Conservation (phyloP, 1,140 invertebrate species). For the Teleopsis dalmanni region DNA sequence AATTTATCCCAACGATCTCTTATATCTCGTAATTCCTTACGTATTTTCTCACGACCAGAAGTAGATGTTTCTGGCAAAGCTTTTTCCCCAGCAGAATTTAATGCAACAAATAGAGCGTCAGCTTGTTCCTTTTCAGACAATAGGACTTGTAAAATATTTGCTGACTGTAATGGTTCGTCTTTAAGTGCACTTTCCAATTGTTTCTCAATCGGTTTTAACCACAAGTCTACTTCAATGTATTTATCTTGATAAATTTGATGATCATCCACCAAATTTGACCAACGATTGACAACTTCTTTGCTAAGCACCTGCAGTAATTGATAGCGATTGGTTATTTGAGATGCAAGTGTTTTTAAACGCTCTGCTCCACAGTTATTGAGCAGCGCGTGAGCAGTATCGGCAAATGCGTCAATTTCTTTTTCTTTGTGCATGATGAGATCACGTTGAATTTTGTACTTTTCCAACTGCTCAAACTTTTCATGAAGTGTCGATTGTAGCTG, state of each 20-base stretch:
- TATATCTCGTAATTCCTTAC: conserved; percentile 68
- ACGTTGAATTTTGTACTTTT: conserved; percentile 63
- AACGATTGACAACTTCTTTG: conserved; percentile 82
- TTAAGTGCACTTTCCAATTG: conserved; percentile 60
- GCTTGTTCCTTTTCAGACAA: conserved; percentile 76
- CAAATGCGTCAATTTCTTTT: conserved; percentile 76
- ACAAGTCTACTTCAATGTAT: conserved; percentile 64
- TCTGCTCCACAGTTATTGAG: conserved; percentile 78
- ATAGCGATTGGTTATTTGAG: conserved; percentile 83
- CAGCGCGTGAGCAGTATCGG: conserved; percentile 81
- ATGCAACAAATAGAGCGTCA: conserved; percentile 62
- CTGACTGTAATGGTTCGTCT: conserved; percentile 47
- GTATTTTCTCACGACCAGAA: conserved; percentile 77
- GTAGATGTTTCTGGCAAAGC: conserved; percentile 86
- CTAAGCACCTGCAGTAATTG: conserved; percentile 73
- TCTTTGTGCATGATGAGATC: conserved; percentile 69
- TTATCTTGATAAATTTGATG: conserved; percentile 75
- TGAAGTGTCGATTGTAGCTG: conserved; percentile 68
- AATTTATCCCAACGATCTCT: conserved; percentile 80
- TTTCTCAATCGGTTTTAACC: conserved; percentile 70
- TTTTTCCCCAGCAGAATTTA: conserved; percentile 73
- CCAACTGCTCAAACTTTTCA: conserved; percentile 73
- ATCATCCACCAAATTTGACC: conserved; percentile 76
- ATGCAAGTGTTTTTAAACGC: conserved; percentile 77
- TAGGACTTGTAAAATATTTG: conserved; percentile 63